Conservation (phyloP, 2,797 vertebrate species). For the Coregonus sp. region DNA sequence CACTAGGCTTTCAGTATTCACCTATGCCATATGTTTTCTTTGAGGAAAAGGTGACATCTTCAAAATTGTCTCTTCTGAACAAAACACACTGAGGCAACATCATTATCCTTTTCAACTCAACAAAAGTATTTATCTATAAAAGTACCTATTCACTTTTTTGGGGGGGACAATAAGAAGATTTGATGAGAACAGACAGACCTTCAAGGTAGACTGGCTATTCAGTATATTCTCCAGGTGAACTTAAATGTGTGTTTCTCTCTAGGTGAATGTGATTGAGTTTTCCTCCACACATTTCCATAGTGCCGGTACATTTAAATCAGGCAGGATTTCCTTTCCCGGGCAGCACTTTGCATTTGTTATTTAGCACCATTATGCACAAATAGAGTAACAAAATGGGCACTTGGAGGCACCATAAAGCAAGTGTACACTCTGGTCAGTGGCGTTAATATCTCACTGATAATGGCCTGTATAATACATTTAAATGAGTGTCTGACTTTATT, state of each 20-base stretch:
- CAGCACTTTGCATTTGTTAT: constrained; percentile 30
- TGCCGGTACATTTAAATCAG: background rate
- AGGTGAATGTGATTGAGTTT: background rate
- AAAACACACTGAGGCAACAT: background rate
- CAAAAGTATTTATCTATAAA: background rate
- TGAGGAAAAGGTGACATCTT: background rate
- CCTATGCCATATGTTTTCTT: background rate
- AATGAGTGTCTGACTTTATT: constrained; percentile 49
- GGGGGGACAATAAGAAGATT: background rate
- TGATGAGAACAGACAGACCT: background rate
- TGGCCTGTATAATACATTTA: constrained; percentile 56
- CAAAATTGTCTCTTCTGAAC: background rate
- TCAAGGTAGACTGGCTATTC: background rate
- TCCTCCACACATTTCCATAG: background rate
- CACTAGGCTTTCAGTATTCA: background rate
- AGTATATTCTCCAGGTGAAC: background rate
- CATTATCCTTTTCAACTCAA: background rate
- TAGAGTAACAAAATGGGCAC: constrained; percentile 36
- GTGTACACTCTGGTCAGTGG: constrained; percentile 44
- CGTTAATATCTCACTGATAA: constrained; percentile 57
- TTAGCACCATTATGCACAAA: background rate
- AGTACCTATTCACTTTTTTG: background rate
- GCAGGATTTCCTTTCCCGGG: constrained; percentile 7
- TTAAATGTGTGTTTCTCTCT: background rate
- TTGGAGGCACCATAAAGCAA: constrained; percentile 48